Percentiles rank a stretch among this genome's conserved stretches.
Evolutionary conservation across 2,797 vertebrate genomes (phyloP).

Genomic region (Chelmon rostratus): DNA sequence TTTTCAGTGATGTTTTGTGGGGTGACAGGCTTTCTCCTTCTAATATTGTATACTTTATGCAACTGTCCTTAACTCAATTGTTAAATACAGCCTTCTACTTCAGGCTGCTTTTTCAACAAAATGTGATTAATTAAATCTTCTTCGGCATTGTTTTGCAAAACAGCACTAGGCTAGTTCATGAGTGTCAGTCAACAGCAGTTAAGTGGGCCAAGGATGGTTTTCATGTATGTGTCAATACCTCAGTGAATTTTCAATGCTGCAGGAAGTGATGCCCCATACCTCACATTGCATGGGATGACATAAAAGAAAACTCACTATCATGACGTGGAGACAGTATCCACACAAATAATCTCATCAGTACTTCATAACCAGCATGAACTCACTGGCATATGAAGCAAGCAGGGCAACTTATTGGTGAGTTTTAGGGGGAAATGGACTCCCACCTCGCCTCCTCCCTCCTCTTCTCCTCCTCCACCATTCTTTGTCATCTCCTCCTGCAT

Average conservation of each 20-base stretch:
- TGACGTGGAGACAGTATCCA: neutral
- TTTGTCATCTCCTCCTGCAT: conserved; percentile 97
- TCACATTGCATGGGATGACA: neutral
- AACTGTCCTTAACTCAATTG: neutral
- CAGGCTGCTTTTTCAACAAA: neutral
- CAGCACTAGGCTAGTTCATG: neutral
- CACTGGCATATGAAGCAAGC: conserved; percentile 95
- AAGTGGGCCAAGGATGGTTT: neutral
- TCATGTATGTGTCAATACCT: neutral
- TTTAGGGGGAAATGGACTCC: conserved; percentile 90
- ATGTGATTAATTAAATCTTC: neutral
- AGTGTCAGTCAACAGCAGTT: neutral
- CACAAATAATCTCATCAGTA: conserved; percentile 19
- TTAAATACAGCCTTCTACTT: neutral
- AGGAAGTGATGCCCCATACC: neutral
- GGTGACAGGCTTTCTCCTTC: neutral
- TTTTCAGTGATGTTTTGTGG: neutral
- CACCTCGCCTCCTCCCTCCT: conserved; percentile 87
- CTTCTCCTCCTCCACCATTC: conserved; percentile 81
- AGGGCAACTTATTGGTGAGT: conserved; percentile 94
- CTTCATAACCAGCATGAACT: conserved; percentile 74
- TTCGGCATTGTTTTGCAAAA: neutral
- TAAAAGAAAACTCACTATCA: conserved; percentile 1
- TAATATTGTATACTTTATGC: neutral
- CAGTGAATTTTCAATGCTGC: neutral